Evolutionary conservation across 1,140 invertebrate species (phyloP), one percentile per base, ranked within the genome.

Genomic region (Lethrus apterus): DNA sequence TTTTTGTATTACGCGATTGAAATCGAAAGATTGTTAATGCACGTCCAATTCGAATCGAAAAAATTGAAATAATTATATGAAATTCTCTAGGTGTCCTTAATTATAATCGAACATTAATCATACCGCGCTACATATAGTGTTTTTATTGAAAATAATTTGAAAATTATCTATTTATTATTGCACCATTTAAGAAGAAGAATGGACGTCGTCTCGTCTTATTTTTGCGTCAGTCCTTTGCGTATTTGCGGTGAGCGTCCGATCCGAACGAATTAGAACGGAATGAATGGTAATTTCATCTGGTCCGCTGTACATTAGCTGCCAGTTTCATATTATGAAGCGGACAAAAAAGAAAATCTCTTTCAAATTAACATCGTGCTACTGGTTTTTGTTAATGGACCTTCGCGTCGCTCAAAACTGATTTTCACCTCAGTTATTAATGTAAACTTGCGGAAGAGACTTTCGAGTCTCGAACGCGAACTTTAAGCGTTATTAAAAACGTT

Each of bases 321-420:
- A 43, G 31, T 48, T 42, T 48, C 35, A 48, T 18, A 47, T 47
- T 47, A 47, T 41, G 38, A 33, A 20, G 17, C 30, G 23, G 20
- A 53, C 48, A 56, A 52, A 54, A 52, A 51, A 57, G 31, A 46
- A 54, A 54, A 57, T 54, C 46, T 50, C 52, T 49, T 57, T 57
- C 52, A 47, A 57, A 57, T 57, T 57, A 57, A 57, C 55, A 51
- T 54, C 49, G 52, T 54, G 55, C 55, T 57, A 57, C 55, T 57
- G 55, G 55, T 57, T 57, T 57, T 57, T 57, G 49, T 57, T 57
- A 57, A 57, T 57, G 52, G 54, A 48, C 33, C 35, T 23, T 32
- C 43, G 50, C 38, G 42, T 36, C 24, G 34, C 46, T 54, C 52
- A 47, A 57, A 51, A 57, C 52, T 57, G 36, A 57, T 48, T 57